phyloP scores from a whole-genome alignment of 2,113 vertebrate species.

The Labeo rohita region DNA sequence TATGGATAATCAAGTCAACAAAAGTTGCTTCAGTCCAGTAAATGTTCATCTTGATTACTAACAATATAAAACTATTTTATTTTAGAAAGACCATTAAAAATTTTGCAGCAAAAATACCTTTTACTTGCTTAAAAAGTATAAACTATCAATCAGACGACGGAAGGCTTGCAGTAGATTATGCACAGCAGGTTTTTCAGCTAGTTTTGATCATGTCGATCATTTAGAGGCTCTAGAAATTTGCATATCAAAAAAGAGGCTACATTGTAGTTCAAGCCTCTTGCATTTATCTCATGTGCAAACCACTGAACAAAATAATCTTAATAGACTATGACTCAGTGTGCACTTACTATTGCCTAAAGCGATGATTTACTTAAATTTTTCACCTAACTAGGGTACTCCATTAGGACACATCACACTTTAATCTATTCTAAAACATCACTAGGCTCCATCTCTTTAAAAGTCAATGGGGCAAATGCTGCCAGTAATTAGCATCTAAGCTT shows the following conservation, averaged over 20 bases:
- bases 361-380: not conserved
- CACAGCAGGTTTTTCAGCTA: too few species aligned
- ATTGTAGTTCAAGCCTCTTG: not conserved
- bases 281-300: not conserved
- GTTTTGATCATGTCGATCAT: too few species aligned
- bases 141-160: too few species aligned
- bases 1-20: too few species aligned
- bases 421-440: not conserved
- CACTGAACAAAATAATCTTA: not conserved
- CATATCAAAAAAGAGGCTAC: not conserved
- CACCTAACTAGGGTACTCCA: not conserved
- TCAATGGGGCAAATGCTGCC: not conserved
- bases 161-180: too few species aligned
- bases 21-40: too few species aligned
- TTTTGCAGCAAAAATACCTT: too few species aligned
- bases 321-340: not conserved
- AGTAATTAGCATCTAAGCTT: constrained; percentile 10
- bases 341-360: not conserved
- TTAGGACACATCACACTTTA: not conserved
- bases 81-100: too few species aligned
- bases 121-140: too few species aligned
- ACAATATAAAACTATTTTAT: too few species aligned
- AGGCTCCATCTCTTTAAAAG: not conserved
- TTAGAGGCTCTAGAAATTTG: too few species aligned
- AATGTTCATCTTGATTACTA: too few species aligned